Evolutionary conservation across 1,140 invertebrate genomes (phyloP), one percentile per base, ranked within the genome.

Genomic region (Aphaenogaster ashmeadi): DNA sequence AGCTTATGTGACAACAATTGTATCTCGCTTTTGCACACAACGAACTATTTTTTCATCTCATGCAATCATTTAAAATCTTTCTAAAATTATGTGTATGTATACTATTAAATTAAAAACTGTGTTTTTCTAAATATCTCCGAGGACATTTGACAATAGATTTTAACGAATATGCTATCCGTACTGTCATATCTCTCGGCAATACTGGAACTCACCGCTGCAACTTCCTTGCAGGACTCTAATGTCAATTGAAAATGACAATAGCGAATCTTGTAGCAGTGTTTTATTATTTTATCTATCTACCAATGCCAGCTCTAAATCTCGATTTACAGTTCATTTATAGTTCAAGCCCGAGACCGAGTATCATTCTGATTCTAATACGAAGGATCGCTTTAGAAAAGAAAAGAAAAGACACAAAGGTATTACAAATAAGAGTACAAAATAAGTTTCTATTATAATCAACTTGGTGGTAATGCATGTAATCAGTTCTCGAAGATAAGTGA

Each of bases 281-380:
- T 80, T 81, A 88, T 79, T 77, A 50, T 69, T 69, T 86, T 18
- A 52, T 52, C 50, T 47, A 38, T 69, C 52, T 67, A 54, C 50
- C 60, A 54, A 50, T 13, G 56, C 66, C 18, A 47, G 47, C 13
- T 15, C 69, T 60, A 69, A 67, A 72, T 87, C 27, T 18, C 52
- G 77, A 83, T 90, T 87, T 89, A 27, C 11, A 58, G 11, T 56
- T 11, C 8, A 58, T 58, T 58, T 58, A 89, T 66, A 87, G 27
- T 58, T 60, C 50, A 18, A 33, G 21, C 62, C 44, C 9, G 7
- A 38, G 11, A 21, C 52, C n/a, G n/a, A n/a, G 8, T 44, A 54
- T 36, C 18, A 33, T 47, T 78, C 33, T 62, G 15, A 18, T 9
- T 41, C 2, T 38, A 62, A 15, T 7, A 11, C 5, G 8, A 27